Evolutionary conservation across 2,888 invertebrate genomes (phyloP).

Genomic region (Brachypalpus laphriformis): DNA sequence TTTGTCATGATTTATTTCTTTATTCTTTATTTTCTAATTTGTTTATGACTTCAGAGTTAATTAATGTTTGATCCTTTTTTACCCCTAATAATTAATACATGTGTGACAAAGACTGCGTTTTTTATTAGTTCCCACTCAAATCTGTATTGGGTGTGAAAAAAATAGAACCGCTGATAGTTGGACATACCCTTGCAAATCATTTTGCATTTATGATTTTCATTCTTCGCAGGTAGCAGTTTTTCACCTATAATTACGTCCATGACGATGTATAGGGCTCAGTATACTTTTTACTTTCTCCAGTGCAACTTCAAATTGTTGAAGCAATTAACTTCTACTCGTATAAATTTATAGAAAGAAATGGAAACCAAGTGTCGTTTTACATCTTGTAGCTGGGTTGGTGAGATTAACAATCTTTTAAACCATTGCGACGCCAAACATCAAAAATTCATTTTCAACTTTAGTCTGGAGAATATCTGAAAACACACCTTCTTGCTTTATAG

Average conservation of each 20-base stretch:
- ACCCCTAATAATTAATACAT: too few species aligned
- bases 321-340: not conserved
- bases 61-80: too few species aligned
- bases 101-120: too few species aligned
- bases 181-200: not conserved
- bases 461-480: slow-evolving; percentile 25
- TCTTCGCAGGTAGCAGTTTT: not conserved
- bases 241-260: not conserved
- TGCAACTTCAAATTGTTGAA: not conserved
- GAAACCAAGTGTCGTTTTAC: slow-evolving; percentile 37
- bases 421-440: slow-evolving; percentile 53
- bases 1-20: too few species aligned
- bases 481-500: slow-evolving; percentile 40
- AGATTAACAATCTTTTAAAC: slow-evolving; percentile 25
- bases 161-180: too few species aligned
- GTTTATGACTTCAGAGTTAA: too few species aligned
- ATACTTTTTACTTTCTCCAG: not conserved
- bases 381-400: slow-evolving; percentile 37
- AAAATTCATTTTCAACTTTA: slow-evolving; percentile 28
- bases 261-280: not conserved
- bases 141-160: too few species aligned
- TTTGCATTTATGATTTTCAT: not conserved
- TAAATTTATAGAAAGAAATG: not conserved
- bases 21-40: too few species aligned
- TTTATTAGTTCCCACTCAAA: too few species aligned